Evolutionary conservation across 1,140 invertebrate genomes (phyloP), one percentile per base, ranked within the genome.

Genomic region (Polyergus mexicanus): DNA sequence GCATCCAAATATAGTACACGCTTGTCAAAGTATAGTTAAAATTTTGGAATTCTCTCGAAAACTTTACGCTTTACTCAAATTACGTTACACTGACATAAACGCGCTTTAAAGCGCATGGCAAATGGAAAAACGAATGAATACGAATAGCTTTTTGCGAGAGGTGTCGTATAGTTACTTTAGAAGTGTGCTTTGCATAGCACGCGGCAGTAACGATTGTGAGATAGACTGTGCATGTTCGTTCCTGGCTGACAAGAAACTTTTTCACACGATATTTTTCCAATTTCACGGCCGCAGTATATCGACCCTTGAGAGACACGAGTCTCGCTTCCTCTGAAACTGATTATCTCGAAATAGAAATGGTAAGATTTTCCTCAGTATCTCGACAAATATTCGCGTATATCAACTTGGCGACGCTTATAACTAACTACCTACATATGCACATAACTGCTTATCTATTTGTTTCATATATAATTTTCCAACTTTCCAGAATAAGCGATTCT

Each of bases 41-140:
- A 81, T 72, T 72, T 72, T 44, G 6, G 8, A 13, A 32, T 72
- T 69, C 47, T 3, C 28, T 13, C 16, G 16, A 51, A 11, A 32
- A 44, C n/a, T 16, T 56, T 13, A 13, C 8, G 19, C 8, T 19
- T 58, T 28, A 13, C 8, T 32, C 10, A 44, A 22, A 71, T 51
- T 4, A 28, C 13, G 28, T 51, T 38, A 11, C 13, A 32, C 25
- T 60, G 54, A 74, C 68, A 54, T 44, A 72, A 72, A 58, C 13
- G 11, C 38, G 25, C n/a, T 47, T 72, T 47, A 44, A 72, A 56
- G 56, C 47, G n/a, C n/a, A n/a, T n/a, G n/a, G 38, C 25, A 83
- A 83, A 83, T 83, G 68, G 4, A 74, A 83, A 51, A 83, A 81
- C 35, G 38, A 47, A 72, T 74, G 38, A 83, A 83, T 83, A 83